Evolutionary conservation across 1,140 invertebrate genomes (phyloP), one percentile per base, ranked within the genome.

Genomic region (Drosophila lini): DNA sequence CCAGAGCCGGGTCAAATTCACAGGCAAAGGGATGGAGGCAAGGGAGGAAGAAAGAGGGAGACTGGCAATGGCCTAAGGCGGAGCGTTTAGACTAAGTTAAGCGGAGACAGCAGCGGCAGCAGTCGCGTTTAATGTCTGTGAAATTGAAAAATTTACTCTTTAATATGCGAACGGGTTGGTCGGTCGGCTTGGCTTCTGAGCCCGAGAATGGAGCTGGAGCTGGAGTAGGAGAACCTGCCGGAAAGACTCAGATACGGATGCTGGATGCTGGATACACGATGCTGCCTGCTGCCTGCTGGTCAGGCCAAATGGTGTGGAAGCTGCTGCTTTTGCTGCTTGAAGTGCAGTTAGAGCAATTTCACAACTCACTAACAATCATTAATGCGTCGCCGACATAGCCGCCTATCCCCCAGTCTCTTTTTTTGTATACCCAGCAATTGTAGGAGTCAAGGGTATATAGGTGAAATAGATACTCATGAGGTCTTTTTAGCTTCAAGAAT

Each of bases 321-420:
- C 79, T 78, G 71, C 47, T 59, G 71, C 32, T 59, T 56, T 22
- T 65, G 65, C 65, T 79, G 78, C 83, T 85, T 74, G 74, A 83
- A 88, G 83, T 88, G 83, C 84, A 88, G 83, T 88, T 88, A 89
- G 77, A 89, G 84, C 84, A 88, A 88, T 88, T 88, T 88, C 84
- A 88, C 84, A 88, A 89, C 84, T 89, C 85, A 89, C 84, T 88
- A 88, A 89, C 84, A 88, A 81, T 88, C 84, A 88, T 88, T 88
- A 88, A 88, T 89, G 84, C 84, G 85, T 89, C 84, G 84, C 62
- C 70, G 81, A 75, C 81, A 83, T 82, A 58, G 69, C 64, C 63
- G 75, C 75, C 60, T 48, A 41, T n/a, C 55, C 36, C 22, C 15
- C 34, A 15, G 22, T 36, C 19, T 25, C 11, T n/a, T 22, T 19